Evolutionary conservation across 2,888 invertebrate species (phyloP), one percentile per base, ranked within the genome.

Genomic region (Dasypolia templi): DNA sequence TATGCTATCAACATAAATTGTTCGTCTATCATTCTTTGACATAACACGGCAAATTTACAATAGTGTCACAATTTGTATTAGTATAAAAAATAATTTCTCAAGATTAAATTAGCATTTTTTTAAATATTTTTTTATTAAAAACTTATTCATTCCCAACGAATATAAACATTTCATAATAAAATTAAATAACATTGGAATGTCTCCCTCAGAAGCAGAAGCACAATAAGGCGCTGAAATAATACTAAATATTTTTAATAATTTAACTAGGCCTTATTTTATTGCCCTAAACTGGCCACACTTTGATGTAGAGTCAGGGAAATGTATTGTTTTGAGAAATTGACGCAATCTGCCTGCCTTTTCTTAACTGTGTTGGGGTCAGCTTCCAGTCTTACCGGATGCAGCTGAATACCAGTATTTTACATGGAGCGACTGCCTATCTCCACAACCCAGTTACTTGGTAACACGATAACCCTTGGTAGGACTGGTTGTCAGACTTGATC

Each of bases 121-220:
- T 32, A 32, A 19, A 29, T 17, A 17, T 5, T 29, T 3, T 29
- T 58, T 29, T 32, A 19, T 17, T 32, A 70, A 35, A 26, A 29
- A 46, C 29, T 14, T 46, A 68, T 26, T 66, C 19, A 64, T 55
- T 2, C 22, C 22, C 22, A 59, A 59, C 62, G 17, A 39, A 68
- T 39, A 75, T 77, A 72, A 69, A 81, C 5, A 44, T 65, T 80
- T n/a, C 58, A 19, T 26, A 81, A 69, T 72, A 62, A 64, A 65
- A 80, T 44, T 82, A 77, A 62, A 66, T 69, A 77, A 81, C 82
- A 77, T n/a, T 69, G 85, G 85, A 85, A 85, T 85, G 85, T 83
- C 17, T 64, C 49, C 56, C 53, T 72, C 22, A 12, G n/a, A 46
- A 77, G 75, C 74, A 35, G 19, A 76, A 83, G 75, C 84, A 56